Evolutionary conservation across 2,888 invertebrate species (phyloP), one percentile per base, ranked within the genome.

Genomic region (Myathropa florea): DNA sequence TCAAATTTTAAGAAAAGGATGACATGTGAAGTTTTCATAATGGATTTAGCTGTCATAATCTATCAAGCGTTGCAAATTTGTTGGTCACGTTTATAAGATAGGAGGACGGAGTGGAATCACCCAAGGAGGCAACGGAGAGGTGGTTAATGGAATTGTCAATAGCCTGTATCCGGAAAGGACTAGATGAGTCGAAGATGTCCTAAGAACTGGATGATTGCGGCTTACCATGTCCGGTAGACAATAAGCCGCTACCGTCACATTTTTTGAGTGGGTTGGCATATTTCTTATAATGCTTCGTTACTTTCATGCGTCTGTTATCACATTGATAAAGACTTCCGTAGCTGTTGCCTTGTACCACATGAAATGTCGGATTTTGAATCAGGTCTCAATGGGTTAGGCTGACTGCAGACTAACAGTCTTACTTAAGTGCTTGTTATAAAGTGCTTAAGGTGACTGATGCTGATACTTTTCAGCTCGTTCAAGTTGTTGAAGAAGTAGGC

Each of bases 41-140:
- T 24, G 46, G 46, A 21, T 57, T 33, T 24, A 57, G 23, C 33
- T 21, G 59, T 59, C 70, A 26, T 39, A 70, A 36, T 70, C 67
- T 23, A 55, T 67, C 67, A 46, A 18, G 7, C 7, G 18, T 0
- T 18, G 4, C 6, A 18, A 46, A 33, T 33, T 33, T 33, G 33
- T 33, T 39, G 14, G n/a, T 39, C 39, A 39, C 9, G 33, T 39
- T 18, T 39, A 14, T 39, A n/a, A 4, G 39, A n/a, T 4, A 0
- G 3, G 14, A 3, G 39, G 14, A n/a, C 2, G 18, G 46, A 18
- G 18, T 4, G 0, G 18, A 7, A 7, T 46, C n/a, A 6, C 7
- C 0, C 18, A 46, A 18, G n/a, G 18, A 7, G 18, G 4, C 39
- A 39, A 3, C 14, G n/a, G 39, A 39, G n/a, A n/a, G n/a, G 7